These are phyloP conservation scores for Anabacerthia variegaticeps DNA, from an alignment of 2,797 vertebrate species.

Conservation along the genomic window DNA sequence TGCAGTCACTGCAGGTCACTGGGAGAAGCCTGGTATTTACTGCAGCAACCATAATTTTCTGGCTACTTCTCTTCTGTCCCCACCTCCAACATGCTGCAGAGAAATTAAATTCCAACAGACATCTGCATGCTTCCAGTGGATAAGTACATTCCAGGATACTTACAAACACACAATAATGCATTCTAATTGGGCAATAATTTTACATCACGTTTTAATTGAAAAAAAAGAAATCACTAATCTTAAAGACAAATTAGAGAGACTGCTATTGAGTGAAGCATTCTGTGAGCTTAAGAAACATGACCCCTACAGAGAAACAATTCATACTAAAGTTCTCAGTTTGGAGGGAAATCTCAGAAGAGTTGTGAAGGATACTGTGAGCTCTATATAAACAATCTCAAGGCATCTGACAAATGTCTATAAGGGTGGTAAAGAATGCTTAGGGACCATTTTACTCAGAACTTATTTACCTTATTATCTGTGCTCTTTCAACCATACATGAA, in stretches of 20 bases:
- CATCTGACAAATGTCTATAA: not conserved
- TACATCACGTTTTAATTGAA: constrained; percentile 2
- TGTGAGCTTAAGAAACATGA: not conserved
- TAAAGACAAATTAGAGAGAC: not conserved
- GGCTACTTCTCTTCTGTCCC: constrained; percentile 36
- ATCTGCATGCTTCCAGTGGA: constrained; percentile 27
- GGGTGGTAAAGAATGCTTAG: not conserved
- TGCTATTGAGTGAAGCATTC: not conserved
- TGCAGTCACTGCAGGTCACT: constrained; percentile 34
- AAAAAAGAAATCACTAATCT: not conserved
- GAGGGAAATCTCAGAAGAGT: not conserved
- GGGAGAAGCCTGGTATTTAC: constrained; percentile 29
- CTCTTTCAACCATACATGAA: not conserved
- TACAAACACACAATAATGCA: not conserved
- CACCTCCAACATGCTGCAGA: not conserved
- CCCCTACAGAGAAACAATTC: not conserved
- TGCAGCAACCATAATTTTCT: constrained; percentile 52
- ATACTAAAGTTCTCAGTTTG: not conserved
- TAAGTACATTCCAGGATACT: not conserved
- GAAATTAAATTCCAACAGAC: constrained; percentile 49
- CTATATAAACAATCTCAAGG: not conserved
- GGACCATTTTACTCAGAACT: not conserved
- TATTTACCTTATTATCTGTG: not conserved
- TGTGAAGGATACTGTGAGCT: not conserved
- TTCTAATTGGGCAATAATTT: constrained; percentile 30